Base-by-base conservation (phyloP, 1,140 invertebrate species). In the Drosophila cardini region DNA sequence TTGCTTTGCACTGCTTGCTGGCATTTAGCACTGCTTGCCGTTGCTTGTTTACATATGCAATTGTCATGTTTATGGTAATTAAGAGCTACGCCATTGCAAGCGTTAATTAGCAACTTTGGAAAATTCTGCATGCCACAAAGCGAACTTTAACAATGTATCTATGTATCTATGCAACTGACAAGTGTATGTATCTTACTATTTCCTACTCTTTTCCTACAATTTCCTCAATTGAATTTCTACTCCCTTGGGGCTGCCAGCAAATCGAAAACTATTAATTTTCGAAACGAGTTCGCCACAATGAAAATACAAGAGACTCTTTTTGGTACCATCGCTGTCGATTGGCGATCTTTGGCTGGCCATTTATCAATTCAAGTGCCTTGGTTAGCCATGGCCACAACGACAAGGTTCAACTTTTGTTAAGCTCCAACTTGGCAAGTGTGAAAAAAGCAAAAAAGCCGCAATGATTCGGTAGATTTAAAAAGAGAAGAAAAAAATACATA, bases 61-160 rank as follows among this genome's bases (percentile, higher is more conserved):
- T 80, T 90, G 76, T 90, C 78, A 76, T 83, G 87, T 90, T 90
- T 83, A 90, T 90, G 86, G 82, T 90, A 90, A 90, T 90, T 90
- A 87, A 77, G 55, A 78, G 70, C 70, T 90, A 77, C 87, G 77
- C 82, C 65, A 90, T 90, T 90, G 81, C 78, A 75, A 75, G 64
- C 78, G 86, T 83, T 90, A 90, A 90, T 90, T 86, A 78, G 75
- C 82, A 84, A 73, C 76, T 72, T 72, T 69, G 58, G 53, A 76
- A 52, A 38, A 46, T 76, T 69, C 75, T 83, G 79, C 72, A 68
- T 61, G 52, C 78, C 48, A 45, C 26, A 8, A 34, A 32, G 38
- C 38, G 40, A 52, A 50, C 43, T 46, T 61, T 50, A 48, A 13
- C 68, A 76, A 52, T 42, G 52, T 34, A 55, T 36, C 53, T 40